A percentile compares a stretch with the other conserved stretches of the same genome.
phyloP scores from a whole-genome alignment of 37 sponge, comb jelly and placozoan species.

The Chondrosia reniformis region DNA sequence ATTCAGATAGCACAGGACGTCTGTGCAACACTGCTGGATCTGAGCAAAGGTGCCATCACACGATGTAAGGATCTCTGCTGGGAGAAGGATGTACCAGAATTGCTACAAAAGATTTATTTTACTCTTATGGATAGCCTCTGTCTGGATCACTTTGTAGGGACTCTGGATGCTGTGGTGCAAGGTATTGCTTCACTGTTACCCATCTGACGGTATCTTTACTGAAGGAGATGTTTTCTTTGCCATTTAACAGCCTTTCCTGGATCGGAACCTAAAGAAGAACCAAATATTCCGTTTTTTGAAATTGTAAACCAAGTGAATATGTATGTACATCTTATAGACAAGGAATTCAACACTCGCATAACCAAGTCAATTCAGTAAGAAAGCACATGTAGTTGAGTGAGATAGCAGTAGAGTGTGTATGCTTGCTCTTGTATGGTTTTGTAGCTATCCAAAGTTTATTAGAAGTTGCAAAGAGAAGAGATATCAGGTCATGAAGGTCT shows the following conservation, averaged over 20 bases:
- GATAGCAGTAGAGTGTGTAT: neutral
- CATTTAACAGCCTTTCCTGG: slow-evolving; percentile 31
- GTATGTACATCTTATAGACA: slow-evolving; percentile 77
- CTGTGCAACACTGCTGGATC: slow-evolving; percentile 58
- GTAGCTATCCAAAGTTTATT: slow-evolving; percentile 61
- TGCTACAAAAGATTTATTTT: slow-evolving; percentile 38
- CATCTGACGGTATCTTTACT: too few species aligned
- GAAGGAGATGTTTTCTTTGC: too few species aligned
- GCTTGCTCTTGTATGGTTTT: neutral
- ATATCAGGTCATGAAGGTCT: slow-evolving; percentile 29
- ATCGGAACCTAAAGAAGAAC: slow-evolving; percentile 47
- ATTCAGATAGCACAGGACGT: slow-evolving; percentile 76
- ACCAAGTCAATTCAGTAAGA: slow-evolving; percentile 69
- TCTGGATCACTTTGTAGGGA: slow-evolving; percentile 59
- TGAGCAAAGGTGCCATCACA: slow-evolving; percentile 54
- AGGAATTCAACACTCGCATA: slow-evolving; percentile 71
- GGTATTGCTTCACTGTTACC: too few species aligned
- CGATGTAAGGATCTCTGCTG: slow-evolving; percentile 60
- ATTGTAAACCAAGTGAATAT: slow-evolving; percentile 54
- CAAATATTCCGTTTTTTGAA: slow-evolving; percentile 53
- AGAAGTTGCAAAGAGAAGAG: slow-evolving; percentile 56
- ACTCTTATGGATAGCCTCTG: slow-evolving; percentile 62
- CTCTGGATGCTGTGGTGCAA: too few species aligned
- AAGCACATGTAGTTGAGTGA: neutral
- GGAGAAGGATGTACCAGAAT: slow-evolving; percentile 51